These are phyloP conservation scores for Bothrops jararaca DNA, from an alignment of 2,113 vertebrate genomes.

Conservation along the genomic window DNA sequence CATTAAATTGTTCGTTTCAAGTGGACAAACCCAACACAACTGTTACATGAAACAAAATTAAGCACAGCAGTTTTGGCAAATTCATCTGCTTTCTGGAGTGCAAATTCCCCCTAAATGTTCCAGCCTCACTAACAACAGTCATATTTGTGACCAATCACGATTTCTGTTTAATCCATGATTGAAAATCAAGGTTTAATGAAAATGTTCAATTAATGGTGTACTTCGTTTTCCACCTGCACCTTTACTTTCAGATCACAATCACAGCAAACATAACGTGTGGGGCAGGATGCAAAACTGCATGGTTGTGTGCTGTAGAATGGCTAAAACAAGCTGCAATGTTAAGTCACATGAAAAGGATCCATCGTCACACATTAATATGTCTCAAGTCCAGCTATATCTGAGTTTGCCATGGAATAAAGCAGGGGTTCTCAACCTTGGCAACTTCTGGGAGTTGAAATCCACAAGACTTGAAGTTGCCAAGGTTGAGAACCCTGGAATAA, in stretches of 20 bases:
- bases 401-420: not conserved
- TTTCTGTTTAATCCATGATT: not conserved
- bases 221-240: not conserved
- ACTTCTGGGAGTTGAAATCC: too few species aligned
- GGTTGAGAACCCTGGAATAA: too few species aligned
- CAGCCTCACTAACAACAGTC: not conserved
- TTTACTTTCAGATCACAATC: not conserved
- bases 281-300: too few species aligned
- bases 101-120: not conserved
- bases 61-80: not conserved
- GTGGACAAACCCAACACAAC: not conserved
- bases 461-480: too few species aligned
- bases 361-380: not conserved
- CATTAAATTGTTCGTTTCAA: not conserved
- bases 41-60: not conserved
- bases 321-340: not conserved
- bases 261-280: not conserved
- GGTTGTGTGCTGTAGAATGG: not conserved
- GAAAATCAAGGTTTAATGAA: not conserved
- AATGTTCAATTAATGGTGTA: not conserved
- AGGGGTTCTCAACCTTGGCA: too few species aligned
- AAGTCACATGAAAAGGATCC: not conserved
- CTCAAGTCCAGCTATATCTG: not conserved
- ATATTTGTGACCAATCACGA: not conserved
- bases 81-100: not conserved